phyloP scores from a whole-genome alignment of 2,888 invertebrate genomes.

The Aleiodes testaceus region DNA sequence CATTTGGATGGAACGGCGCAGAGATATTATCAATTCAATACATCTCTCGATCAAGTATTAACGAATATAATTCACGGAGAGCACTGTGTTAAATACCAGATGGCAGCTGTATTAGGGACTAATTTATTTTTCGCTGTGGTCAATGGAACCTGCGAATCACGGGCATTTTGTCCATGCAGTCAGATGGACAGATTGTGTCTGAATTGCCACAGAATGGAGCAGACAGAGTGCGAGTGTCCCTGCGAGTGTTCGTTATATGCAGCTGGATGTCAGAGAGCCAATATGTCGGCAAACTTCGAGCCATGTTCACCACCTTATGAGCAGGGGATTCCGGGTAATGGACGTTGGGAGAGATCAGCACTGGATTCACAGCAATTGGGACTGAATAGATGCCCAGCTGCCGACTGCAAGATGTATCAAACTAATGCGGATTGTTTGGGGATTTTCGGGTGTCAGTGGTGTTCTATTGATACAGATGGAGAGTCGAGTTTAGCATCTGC shows the following conservation, averaged over 20 bases:
- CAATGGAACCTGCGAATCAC: constrained; percentile 88
- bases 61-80: constrained; percentile 91
- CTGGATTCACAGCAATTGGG: constrained; percentile 60
- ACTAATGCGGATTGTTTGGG: constrained; percentile 80
- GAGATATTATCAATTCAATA: constrained; percentile 87
- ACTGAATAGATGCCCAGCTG: constrained; percentile 79
- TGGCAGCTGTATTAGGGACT: constrained; percentile 86
- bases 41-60: constrained; percentile 82
- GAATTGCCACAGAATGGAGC: constrained; percentile 95
- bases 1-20: constrained; percentile 90
- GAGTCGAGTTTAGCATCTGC: constrained; percentile 80
- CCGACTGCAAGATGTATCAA: constrained; percentile 80
- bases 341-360: constrained; percentile 53
- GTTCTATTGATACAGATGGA: constrained; percentile 85
- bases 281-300: constrained; percentile 55
- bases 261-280: constrained; percentile 72
- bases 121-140: constrained; percentile 92
- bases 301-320: constrained; percentile 65
- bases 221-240: constrained; percentile 95
- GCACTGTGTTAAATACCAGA: constrained; percentile 90
- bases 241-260: constrained; percentile 86
- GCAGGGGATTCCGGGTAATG: constrained; percentile 59
- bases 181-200: constrained; percentile 89
- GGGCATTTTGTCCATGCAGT: constrained; percentile 93
- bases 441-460: constrained; percentile 94